Conservation (phyloP, 2,888 invertebrate species). For the Achlya flavicornis region DNA sequence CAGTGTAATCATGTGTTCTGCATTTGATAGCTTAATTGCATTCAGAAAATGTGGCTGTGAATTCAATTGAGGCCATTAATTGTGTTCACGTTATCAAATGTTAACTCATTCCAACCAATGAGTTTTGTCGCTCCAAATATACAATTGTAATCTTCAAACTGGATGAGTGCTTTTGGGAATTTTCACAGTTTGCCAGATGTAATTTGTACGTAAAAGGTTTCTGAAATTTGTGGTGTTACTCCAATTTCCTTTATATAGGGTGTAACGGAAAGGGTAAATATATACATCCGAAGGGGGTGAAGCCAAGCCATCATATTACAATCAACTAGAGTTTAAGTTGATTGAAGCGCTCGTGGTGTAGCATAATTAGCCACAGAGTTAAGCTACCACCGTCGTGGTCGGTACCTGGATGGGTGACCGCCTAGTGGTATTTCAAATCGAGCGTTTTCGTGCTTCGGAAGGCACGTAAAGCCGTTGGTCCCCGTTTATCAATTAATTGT, state of each 20-base stretch:
- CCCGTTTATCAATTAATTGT: no score
- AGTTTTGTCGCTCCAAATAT: not conserved
- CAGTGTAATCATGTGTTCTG: constrained; percentile 3
- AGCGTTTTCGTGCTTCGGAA: no score
- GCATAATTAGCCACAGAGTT: no score
- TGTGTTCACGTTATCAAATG: constrained; percentile 9
- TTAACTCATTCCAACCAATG: constrained; percentile 12
- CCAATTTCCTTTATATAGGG: constrained; percentile 5
- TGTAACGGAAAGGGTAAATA: no score
- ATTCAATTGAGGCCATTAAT: constrained; percentile 12
- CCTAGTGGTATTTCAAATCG: no score
- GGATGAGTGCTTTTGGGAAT: not conserved
- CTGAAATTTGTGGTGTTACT: not conserved
- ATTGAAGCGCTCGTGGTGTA: no score
- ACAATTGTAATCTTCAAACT: not conserved
- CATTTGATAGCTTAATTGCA: not conserved
- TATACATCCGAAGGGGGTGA: no score
- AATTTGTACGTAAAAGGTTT: not conserved
- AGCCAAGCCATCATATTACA: not conserved
- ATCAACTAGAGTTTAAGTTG: not conserved
- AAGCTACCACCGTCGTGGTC: no score
- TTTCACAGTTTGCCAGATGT: not conserved
- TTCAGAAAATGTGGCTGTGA: not conserved
- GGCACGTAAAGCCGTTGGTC: no score
- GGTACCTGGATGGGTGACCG: no score